These are phyloP conservation scores for Montipora cactus DNA, from an alignment of 64 coral and sea anemone genomes.

Conservation along the genomic window DNA sequence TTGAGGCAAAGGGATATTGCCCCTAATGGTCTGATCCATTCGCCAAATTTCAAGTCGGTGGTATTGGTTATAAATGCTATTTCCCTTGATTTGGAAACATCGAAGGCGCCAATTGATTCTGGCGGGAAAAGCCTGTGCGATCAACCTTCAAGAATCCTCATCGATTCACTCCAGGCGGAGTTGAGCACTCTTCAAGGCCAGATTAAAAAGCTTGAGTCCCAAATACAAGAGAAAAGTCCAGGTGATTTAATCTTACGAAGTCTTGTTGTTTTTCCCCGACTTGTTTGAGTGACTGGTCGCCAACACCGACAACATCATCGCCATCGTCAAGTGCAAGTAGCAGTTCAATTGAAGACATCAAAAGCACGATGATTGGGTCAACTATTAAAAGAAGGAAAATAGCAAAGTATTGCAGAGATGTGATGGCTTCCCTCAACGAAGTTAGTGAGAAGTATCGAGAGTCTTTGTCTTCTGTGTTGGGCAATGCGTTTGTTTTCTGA, in stretches of 20 bases:
- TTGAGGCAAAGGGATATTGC: conserved; percentile 27
- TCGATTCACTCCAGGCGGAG: no score
- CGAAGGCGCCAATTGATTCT: background rate
- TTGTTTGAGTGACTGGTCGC: no score
- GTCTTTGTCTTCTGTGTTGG: background rate
- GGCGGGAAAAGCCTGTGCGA: background rate
- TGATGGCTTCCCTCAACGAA: background rate
- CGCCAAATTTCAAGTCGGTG: conserved; percentile 11
- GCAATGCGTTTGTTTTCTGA: background rate
- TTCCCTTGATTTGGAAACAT: background rate
- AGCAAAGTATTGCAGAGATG: background rate
- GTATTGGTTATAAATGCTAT: background rate
- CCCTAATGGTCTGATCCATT: background rate
- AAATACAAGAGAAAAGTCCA: no score
- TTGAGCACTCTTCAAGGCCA: no score
- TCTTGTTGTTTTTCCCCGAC: background rate
- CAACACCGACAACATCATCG: background rate
- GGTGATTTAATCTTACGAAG: no score
- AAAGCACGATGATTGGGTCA: background rate
- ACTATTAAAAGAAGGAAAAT: background rate
- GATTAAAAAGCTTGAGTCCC: no score
- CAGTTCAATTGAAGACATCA: conserved; percentile 16
- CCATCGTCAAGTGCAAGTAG: background rate
- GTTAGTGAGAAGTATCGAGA: background rate
- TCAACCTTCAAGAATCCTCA: no score